Base-by-base conservation (phyloP, 2,797 vertebrate genomes). In the Pseudomugil tenellus region DNA sequence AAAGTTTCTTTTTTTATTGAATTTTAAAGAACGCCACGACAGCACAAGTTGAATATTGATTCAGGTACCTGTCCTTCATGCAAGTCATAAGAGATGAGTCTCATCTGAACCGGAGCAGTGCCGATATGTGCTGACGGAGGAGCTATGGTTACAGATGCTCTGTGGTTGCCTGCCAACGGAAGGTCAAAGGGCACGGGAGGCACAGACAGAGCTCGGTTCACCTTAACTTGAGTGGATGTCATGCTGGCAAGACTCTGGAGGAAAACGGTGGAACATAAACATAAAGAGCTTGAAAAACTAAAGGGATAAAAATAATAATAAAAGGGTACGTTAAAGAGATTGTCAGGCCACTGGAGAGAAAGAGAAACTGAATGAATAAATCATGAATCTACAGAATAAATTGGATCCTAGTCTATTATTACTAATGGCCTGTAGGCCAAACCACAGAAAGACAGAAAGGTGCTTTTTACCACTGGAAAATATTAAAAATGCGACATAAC, bases 1-100 rank as follows among this genome's bases (percentile, higher is more conserved):
- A 3, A 55, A 63, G 39, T 9, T 39, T 39, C 17, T 39, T 43
- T 41, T 28, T 26, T 55, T 19, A 67, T 32, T 58, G 43, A 19
- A 51, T 67, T 77, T 63, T 58, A 32, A 37, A 66, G 4, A 68
- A 43, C 53, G 43, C n/a, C 25, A 56, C 35, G 13, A 59, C 1
- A 63, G 23, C 49, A 53, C 51, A 43, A 70, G 67, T 11, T 62
- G 49, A 81, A 74, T 67, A 9, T 35, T 12, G 19, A 83, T 55
- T 55, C 3, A 28, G 59, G 37, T 90, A 98, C 96, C 96, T 98
- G 96, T 86, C 96, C 96, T 84, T 98, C 96, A 11, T 95, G 94
- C 4, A 98, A 89, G 74, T 97, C 95, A 29, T 94, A 92, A 13
- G 96, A 97, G 85, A 98, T 96, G 67, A 98, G 95, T 66, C 96